Conservation (phyloP, 1,140 invertebrate species). For the Muscidifurax raptorellus region DNA sequence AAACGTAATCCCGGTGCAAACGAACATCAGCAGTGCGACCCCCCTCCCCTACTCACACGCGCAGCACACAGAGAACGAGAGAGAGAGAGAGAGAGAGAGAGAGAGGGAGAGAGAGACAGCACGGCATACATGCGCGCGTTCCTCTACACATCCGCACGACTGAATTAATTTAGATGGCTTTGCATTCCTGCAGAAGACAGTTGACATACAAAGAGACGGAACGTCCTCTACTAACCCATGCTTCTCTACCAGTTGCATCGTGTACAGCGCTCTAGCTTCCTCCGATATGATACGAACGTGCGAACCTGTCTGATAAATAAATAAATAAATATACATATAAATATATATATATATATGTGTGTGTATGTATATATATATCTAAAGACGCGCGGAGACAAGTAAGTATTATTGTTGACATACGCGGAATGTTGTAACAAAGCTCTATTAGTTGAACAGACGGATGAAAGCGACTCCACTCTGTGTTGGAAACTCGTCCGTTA, state of each 20-base stretch:
- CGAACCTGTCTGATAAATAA: neutral
- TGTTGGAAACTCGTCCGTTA: no score
- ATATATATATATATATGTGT: neutral
- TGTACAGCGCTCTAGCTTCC: neutral
- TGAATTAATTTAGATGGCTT: conserved; percentile 48
- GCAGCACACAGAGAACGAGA: neutral
- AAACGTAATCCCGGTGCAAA: conserved; percentile 36
- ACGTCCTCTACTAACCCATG: neutral
- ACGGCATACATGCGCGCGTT: neutral
- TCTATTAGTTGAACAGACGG: no score
- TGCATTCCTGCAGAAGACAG: conserved; percentile 42
- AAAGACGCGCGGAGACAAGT: neutral
- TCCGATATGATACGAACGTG: neutral
- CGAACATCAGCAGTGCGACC: conserved; percentile 18
- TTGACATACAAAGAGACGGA: conserved; percentile 43
- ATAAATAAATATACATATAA: neutral
- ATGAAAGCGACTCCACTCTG: no score
- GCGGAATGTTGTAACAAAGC: no score
- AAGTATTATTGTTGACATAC: no score
- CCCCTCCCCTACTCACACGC: no score
- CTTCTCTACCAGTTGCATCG: conserved; percentile 29
- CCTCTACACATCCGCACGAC: neutral
- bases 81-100: neutral
- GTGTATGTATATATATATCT: neutral
- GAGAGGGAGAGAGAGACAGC: neutral